Percentiles rank a stretch among this genome's conserved stretches.
These are phyloP conservation scores for Sinohyriopsis cumingii DNA, from an alignment of 2,888 invertebrate species.

Conservation along the genomic window DNA sequence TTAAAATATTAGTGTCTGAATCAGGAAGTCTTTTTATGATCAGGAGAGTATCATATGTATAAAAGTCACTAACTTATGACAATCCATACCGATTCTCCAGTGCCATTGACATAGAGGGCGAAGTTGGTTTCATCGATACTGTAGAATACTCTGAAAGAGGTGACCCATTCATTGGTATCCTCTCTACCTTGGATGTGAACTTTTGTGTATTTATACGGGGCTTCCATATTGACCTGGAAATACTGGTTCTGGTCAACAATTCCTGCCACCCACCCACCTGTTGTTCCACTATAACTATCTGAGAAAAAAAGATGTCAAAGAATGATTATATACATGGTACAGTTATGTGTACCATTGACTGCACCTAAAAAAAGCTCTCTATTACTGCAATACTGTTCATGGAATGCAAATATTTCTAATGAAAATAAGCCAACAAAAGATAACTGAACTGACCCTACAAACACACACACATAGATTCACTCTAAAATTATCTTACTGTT, in stretches of 20 bases:
- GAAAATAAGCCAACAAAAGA: too few relatives aligned
- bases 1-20: too few relatives aligned
- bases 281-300: conserved; percentile 33
- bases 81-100: conserved; percentile 26
- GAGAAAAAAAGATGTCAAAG: not conserved
- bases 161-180: conserved; percentile 53
- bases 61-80: not conserved
- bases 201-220: conserved; percentile 43
- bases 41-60: not conserved
- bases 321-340: not conserved
- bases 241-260: conserved; percentile 52
- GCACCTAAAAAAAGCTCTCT: not conserved
- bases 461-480: too few relatives aligned
- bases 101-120: conserved; percentile 19
- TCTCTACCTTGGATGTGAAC: conserved; percentile 59
- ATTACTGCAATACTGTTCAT: too few relatives aligned
- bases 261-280: conserved; percentile 65
- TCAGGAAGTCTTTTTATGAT: too few relatives aligned
- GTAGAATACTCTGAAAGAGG: conserved; percentile 42
- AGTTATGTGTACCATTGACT: not conserved
- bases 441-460: too few relatives aligned
- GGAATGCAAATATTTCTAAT: too few relatives aligned
- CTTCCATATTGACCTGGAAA: conserved; percentile 51
- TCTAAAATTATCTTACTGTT: too few relatives aligned
- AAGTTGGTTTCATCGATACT: conserved; percentile 29